phyloP scores from a whole-genome alignment of 2,888 invertebrate species.

The Sarcophaga variegata region DNA sequence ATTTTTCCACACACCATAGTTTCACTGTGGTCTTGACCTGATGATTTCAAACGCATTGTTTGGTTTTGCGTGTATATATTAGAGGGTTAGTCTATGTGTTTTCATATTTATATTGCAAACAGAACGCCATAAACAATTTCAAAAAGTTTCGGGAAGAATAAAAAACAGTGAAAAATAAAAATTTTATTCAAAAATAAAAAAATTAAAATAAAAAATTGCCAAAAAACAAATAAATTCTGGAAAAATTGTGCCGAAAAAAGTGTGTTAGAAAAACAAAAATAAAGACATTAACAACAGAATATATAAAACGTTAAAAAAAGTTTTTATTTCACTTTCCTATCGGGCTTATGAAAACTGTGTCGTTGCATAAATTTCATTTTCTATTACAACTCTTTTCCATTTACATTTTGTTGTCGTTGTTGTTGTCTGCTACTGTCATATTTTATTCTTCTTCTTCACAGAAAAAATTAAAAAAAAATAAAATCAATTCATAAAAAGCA shows the following conservation, averaged over 20 bases:
- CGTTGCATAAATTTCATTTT: conserved; percentile 58
- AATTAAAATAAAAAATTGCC: too few species aligned
- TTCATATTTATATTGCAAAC: too few species aligned
- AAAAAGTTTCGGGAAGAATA: too few species aligned
- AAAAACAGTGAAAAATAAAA: too few species aligned
- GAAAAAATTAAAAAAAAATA: conserved; percentile 10
- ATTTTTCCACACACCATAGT: conserved; percentile 3
- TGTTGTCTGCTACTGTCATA: neutral
- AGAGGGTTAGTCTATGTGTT: too few species aligned
- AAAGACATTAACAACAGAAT: neutral
- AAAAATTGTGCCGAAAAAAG: too few species aligned
- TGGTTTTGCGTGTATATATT: neutral
- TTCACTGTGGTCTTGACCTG: conserved; percentile 65
- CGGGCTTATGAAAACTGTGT: conserved; percentile 52
- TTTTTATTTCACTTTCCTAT: conserved; percentile 54
- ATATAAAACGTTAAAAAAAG: neutral
- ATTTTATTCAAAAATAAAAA: too few species aligned
- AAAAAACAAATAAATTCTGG: too few species aligned
- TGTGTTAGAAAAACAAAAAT: neutral
- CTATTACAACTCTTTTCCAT: conserved; percentile 28
- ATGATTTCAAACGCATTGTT: conserved; percentile 47
- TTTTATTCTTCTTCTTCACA: neutral
- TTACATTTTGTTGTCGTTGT: neutral
- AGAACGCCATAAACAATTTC: neutral
- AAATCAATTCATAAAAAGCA: conserved; percentile 25